Evolutionary conservation across 2,888 invertebrate genomes (phyloP).

Genomic region (Dugesia japonica): DNA sequence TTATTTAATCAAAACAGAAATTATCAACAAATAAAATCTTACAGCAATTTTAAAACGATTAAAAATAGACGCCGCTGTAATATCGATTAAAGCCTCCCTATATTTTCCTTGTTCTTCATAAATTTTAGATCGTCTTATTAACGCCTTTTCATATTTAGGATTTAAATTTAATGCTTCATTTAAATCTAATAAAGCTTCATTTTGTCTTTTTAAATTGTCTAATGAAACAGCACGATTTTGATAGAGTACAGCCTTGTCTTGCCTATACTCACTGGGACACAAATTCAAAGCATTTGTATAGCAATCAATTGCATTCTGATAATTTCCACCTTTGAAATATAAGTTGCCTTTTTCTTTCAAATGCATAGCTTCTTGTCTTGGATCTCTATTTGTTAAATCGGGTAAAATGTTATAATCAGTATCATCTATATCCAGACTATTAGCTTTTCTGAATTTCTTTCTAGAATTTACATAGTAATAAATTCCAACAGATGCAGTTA

Average conservation of each 20-base stretch:
- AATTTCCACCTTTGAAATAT: conserved; percentile 48
- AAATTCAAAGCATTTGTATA: conserved; percentile 50
- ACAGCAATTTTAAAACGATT: not conserved
- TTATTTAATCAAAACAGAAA: too few species aligned
- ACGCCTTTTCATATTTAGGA: conserved; percentile 70
- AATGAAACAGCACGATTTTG: conserved; percentile 88
- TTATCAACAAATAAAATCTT: too few species aligned
- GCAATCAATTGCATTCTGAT: conserved; percentile 49
- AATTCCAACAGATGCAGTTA: not conserved
- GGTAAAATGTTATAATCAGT: not conserved
- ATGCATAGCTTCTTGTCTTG: conserved; percentile 52
- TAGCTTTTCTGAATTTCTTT: too few species aligned
- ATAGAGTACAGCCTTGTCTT: conserved; percentile 72
- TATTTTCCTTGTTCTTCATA: conserved; percentile 66
- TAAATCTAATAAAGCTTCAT: conserved; percentile 69
- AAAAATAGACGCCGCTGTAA: conserved; percentile 74
- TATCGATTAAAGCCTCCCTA: conserved; percentile 68
- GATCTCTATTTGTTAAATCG: not conserved
- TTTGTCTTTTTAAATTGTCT: conserved; percentile 71
- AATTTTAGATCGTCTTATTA: conserved; percentile 56
- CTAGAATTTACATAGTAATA: not conserved
- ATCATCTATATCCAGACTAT: not conserved
- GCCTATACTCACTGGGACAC: conserved; percentile 53
- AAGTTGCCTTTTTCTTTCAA: conserved; percentile 49
- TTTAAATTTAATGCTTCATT: conserved; percentile 67